Base-by-base conservation (phyloP, 2,888 invertebrate genomes). In the Acrobasis suavella region DNA sequence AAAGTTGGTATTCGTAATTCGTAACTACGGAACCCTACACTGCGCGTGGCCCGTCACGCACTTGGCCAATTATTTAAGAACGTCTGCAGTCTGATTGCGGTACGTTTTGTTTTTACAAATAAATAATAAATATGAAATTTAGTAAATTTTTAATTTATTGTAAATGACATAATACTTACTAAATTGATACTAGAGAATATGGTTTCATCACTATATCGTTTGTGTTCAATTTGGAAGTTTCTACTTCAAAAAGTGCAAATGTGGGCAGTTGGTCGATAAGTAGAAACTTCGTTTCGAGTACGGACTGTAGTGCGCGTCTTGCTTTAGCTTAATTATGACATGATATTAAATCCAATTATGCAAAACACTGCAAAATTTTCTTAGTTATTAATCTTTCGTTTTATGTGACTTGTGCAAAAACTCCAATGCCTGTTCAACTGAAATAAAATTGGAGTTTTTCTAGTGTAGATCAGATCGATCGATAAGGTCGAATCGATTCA, bases 401-500 rank as follows among this genome's bases (percentile, higher is more conserved):
- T 32, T 6, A 32, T 32, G 32, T 32, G 32, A 32, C 32, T 32
- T 8, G 32, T 32, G 32, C 32, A 7, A 32, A 32, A 32, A 46
- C n/a, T 46, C 12, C 46, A 46, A 46, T 46, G 8, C 42, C 1
- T 42, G 12, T 12, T 32, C 14, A 14, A 56, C 17, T 22, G 37
- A 50, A 32, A 16, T 16, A 5, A 9, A 22, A 22, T 38, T 38
- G 16, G 14, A 22, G 58, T 42, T 10, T 38, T 15, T 38, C 12
- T 56, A 56, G 12, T 6, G 39, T 10, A 16, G 39, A 39, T 16
- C 10, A 42, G 52, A 52, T 52, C 42, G 15, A 56, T 56, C 42
- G 56, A 56, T 56, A 56, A 56, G 42, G 15, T 50, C 42, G 67
- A 72, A 68, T 67, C 62, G 66, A 68, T 68, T 61, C 64, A 72